Percentiles rank a stretch among this genome's conserved stretches.
These are phyloP conservation scores for Chymomyza costata DNA, from an alignment of 1,140 invertebrate species.

Conservation along the genomic window DNA sequence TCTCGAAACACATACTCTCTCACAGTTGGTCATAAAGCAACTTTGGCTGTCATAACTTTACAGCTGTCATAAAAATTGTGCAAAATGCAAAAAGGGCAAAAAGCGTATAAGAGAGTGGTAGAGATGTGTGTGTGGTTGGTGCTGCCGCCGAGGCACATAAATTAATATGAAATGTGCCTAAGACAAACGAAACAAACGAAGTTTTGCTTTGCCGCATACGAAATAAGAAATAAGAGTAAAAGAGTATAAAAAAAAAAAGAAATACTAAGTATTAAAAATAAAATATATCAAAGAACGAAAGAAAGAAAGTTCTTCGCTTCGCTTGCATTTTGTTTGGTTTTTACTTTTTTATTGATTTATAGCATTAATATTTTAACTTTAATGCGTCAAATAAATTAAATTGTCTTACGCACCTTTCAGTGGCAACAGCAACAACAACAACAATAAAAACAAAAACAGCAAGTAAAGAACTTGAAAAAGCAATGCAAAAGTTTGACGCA, in stretches of 20 bases:
- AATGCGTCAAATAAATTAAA: conserved; percentile 73
- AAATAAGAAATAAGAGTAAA: conserved; percentile 39
- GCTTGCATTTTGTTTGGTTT: conserved; percentile 30
- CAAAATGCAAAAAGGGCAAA: too few species aligned
- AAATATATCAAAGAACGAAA: conserved; percentile 31
- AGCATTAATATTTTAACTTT: conserved; percentile 70
- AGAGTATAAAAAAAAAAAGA: conserved; percentile 24
- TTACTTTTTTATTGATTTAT: conserved; percentile 56
- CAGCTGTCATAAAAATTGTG: conserved; percentile 61
- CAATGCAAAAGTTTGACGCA: conserved; percentile 45
- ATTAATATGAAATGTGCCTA: conserved; percentile 53
- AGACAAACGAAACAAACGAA: conserved; percentile 14
- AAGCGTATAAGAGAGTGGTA: too few species aligned
- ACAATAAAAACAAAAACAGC: too few species aligned
- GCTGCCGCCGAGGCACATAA: conserved; percentile 39
- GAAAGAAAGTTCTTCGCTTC: conserved; percentile 17
- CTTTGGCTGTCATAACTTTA: conserved; percentile 49
- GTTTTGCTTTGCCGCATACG: conserved; percentile 23
- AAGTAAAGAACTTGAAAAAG: not conserved
- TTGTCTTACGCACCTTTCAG: conserved; percentile 69
- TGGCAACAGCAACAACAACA: conserved; percentile 19
- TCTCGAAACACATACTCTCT: too few species aligned
- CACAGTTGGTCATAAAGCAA: conserved; percentile 23
- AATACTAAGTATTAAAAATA: too few species aligned
- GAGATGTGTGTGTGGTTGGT: too few species aligned